Conservation (phyloP, 2,113 vertebrate species). For the Odontophorus gujanensis region DNA sequence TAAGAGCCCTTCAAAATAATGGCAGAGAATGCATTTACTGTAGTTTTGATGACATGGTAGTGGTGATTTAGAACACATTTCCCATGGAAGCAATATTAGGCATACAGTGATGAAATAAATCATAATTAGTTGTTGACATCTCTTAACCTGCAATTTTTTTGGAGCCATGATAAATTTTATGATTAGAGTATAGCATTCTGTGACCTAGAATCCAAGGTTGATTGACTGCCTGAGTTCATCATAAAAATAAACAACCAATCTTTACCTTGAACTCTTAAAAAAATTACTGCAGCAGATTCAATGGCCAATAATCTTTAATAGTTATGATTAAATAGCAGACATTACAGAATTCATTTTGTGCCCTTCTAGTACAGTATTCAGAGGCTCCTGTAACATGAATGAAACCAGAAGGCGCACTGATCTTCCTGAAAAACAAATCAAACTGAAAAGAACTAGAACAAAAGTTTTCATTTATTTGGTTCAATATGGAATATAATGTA, state of each 20-base stretch:
- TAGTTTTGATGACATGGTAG: not conserved
- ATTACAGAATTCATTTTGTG: not conserved
- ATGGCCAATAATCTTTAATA: not conserved
- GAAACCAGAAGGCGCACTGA: not conserved
- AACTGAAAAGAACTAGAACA: not conserved
- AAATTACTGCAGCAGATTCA: not conserved
- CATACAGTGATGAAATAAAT: not conserved
- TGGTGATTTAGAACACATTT: not conserved
- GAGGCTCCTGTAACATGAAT: not conserved
- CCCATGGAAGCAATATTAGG: not conserved
- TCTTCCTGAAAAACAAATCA: not conserved
- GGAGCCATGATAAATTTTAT: fast-evolving
- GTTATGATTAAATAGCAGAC: not conserved
- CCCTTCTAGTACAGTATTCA: not conserved
- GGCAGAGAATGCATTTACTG: not conserved
- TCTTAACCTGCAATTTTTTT: not conserved
- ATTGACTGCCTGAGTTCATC: not conserved
- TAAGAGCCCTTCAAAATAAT: not conserved
- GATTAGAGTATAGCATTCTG: not conserved
- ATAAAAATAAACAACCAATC: not conserved
- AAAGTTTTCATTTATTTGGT: not conserved
- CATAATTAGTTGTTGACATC: not conserved
- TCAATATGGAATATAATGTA: not conserved
- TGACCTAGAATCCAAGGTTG: not conserved
- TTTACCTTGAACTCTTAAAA: not conserved